Conservation (phyloP, 2,113 vertebrate genomes). For the Proterorhinus semilunaris region DNA sequence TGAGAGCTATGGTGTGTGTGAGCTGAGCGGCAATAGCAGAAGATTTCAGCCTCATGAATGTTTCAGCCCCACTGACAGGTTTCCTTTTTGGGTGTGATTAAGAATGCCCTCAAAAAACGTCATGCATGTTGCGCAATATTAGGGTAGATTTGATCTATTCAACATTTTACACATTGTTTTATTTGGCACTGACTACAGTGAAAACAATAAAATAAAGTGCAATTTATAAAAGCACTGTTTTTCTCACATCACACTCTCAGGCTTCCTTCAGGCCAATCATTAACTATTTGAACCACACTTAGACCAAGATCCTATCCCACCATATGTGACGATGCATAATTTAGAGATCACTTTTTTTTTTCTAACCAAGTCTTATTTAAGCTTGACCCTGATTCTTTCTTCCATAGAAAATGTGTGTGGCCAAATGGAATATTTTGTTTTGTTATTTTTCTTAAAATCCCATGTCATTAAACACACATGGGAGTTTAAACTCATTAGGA, state of each 20-base stretch:
- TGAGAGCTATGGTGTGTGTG: conserved; percentile 5
- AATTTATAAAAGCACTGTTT: neutral
- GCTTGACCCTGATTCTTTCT: conserved; percentile 66
- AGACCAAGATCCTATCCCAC: conserved; percentile 60
- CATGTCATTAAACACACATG: neutral
- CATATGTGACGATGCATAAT: conserved; percentile 81
- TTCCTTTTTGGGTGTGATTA: conserved; percentile 59
- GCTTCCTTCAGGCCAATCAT: conserved; percentile 69
- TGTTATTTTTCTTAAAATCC: neutral
- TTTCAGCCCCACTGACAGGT: conserved; percentile 59
- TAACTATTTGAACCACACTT: conserved; percentile 71
- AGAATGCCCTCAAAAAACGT: conserved; percentile 22
- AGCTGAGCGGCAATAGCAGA: conserved; percentile 26
- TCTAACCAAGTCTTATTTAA: conserved; percentile 51
- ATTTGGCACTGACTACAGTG: neutral
- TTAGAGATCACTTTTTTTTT: conserved; percentile 61
- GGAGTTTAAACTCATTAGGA: conserved; percentile 4
- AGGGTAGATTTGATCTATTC: neutral
- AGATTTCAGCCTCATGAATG: conserved; percentile 63
- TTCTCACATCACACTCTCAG: conserved; percentile 44
- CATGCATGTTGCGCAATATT: conserved; percentile 8
- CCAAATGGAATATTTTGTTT: neutral
- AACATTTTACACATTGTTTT: neutral
- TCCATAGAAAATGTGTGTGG: conserved; percentile 27
- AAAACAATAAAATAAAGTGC: neutral